phyloP scores from a whole-genome alignment of 2,797 vertebrate genomes.

The Myripristis jacobus region DNA sequence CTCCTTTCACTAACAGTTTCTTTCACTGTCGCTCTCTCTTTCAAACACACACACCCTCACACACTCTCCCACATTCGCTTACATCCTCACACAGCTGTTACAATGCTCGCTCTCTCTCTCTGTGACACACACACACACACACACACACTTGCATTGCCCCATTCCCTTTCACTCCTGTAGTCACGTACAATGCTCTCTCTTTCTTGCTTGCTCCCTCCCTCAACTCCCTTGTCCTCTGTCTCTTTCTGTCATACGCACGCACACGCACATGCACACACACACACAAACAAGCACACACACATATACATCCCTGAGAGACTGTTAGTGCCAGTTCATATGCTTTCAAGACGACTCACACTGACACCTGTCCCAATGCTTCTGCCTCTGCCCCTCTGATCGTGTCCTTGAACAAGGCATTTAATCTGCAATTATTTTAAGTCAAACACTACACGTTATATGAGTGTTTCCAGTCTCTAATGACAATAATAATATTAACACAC shows the following conservation, averaged over 20 bases:
- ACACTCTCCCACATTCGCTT: neutral
- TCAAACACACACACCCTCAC: neutral
- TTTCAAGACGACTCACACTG: slow-evolving; percentile 12
- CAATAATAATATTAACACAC: no score
- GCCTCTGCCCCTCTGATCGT: no score
- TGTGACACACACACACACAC: neutral
- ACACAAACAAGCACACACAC: neutral
- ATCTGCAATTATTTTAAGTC: no score
- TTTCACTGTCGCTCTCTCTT: slow-evolving; percentile 26
- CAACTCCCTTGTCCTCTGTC: neutral
- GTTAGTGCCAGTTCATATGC: no score
- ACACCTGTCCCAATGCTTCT: neutral
- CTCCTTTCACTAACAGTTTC: slow-evolving; percentile 48
- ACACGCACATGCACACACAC: no score
- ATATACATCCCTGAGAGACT: no score
- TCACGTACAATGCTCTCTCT: neutral
- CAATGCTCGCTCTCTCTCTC: neutral
- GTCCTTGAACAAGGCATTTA: slow-evolving; percentile 3
- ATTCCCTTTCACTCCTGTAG: neutral
- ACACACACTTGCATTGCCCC: neutral
- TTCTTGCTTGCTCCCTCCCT: neutral
- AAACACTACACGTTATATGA: no score
- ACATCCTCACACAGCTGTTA: slow-evolving; percentile 27
- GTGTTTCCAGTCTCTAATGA: no score
- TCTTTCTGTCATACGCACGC: neutral